phyloP scores from a whole-genome alignment of 2,113 vertebrate species.

The Tachycineta bicolor region DNA sequence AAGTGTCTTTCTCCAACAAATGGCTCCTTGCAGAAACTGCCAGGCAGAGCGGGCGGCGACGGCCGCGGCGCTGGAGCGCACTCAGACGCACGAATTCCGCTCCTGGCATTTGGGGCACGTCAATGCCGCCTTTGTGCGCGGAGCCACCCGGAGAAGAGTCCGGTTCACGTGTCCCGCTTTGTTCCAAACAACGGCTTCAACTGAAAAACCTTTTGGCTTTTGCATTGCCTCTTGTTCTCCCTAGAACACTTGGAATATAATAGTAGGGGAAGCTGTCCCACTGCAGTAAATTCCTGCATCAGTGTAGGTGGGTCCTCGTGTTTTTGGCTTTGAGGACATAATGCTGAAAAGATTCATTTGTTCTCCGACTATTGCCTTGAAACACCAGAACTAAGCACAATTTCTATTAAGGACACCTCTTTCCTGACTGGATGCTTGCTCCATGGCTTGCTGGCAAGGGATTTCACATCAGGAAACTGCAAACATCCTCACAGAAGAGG shows the following conservation, averaged over 20 bases:
- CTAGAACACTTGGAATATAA: background rate
- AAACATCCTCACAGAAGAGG: background rate
- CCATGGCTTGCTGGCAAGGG: background rate
- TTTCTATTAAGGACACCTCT: background rate
- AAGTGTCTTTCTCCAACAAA: conserved; percentile 47
- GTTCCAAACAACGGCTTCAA: background rate
- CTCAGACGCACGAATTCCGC: background rate
- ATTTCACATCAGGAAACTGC: background rate
- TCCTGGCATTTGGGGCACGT: background rate
- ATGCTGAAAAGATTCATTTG: background rate
- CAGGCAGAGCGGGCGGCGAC: background rate
- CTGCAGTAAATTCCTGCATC: background rate
- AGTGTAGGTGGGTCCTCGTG: background rate
- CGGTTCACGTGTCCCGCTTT: background rate
- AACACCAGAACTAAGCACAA: background rate
- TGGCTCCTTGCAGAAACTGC: conserved; percentile 27
- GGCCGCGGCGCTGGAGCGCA: background rate
- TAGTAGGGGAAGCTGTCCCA: background rate
- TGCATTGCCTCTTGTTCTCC: background rate
- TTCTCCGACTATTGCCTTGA: background rate
- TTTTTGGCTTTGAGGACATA: background rate
- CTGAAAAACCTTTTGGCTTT: background rate
- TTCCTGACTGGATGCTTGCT: background rate
- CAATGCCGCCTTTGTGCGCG: conserved; percentile 36
- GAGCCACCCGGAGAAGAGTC: background rate